Conservation (phyloP, 1,140 invertebrate species). For the Bombyx mori region ASM3026992v2 NC_085127.1:14894001-14894500, state of each 20-base stretch:
- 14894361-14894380: no score
- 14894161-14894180: slow-evolving; percentile 20
- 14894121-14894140: slow-evolving; percentile 53
- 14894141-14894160: slow-evolving; percentile 57
- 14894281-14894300: slow-evolving; percentile 30
- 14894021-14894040: no score
- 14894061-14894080: slow-evolving; percentile 9
- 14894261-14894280: slow-evolving; percentile 37
- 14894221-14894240: slow-evolving; percentile 9
- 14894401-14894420: no score
- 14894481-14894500: no score
- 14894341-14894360: no score
- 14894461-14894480: no score
- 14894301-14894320: slow-evolving; percentile 1
- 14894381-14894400: no score
- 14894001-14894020: no score
- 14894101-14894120: slow-evolving; percentile 52
- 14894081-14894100: slow-evolving; percentile 36
- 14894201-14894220: neutral
- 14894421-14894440: no score
- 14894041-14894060: no score
- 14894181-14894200: slow-evolving; percentile 17
- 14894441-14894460: no score
- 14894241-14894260: slow-evolving; percentile 17
- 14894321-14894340: no score